Base-by-base conservation (phyloP, 2,888 invertebrate species). In the Notocelia uddmanniana region DNA sequence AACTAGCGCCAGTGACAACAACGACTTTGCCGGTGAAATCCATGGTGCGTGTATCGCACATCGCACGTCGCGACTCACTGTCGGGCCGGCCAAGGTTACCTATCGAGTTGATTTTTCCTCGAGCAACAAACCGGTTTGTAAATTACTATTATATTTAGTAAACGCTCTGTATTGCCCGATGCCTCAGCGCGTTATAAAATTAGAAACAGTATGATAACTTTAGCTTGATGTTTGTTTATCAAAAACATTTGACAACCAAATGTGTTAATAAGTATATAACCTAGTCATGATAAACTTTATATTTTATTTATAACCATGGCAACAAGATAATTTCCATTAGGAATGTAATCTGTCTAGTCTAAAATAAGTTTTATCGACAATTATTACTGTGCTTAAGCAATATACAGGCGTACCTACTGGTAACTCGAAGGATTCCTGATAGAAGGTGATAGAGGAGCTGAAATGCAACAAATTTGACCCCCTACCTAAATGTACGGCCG, bases 21-120 rank as follows among this genome's bases (percentile, higher is more conserved):
- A 76, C 77, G 6, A 78, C 76, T 73, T 77, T 78, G 9, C 75
- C 73, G 1, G 68, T 71, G 37, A 76, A 77, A 66, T 74, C 73
- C 76, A 75, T 76, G 26, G 69, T 41, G 59, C 69, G 67, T 54
- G 63, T 21, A 68, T 37, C 45, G n/a, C 45, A 37, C 59, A 18
- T 26, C 41, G 15, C 59, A 60, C 37, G 26, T 19, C 58, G 64
- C 57, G 52, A 8, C 15, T 48, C 23, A 70, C 70, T 70, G 58
- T 52, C 37, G 45, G 45, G n/a, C 9, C 19, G 21, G 8, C 48
- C 64, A 70, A 66, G 64, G 64, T 50, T 64, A n/a, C n/a, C n/a
- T n/a, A 64, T 37, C 15, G 21, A 55, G 62, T 54, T 34, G 41
- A 26, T 23, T 70, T 64, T 70, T 70, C 64, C 64, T 70, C 68